A percentile compares a stretch with the other conserved stretches of the same genome.
Evolutionary conservation across 1,140 invertebrate species (phyloP).

Genomic region (Saccostrea cuccullata): DNA sequence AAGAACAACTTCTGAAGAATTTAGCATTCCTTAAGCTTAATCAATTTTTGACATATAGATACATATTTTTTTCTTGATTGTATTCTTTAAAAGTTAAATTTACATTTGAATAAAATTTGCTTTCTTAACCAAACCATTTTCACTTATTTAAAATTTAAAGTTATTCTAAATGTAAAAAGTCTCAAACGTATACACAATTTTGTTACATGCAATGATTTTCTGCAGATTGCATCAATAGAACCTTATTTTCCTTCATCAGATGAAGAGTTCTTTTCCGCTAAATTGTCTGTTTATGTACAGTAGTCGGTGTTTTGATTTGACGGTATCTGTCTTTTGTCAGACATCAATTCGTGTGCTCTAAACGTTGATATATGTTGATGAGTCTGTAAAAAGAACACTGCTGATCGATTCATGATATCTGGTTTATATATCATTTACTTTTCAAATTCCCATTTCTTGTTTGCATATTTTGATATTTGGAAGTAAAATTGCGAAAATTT

Average conservation of each 20-base stretch:
- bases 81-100: no score
- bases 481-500: neutral
- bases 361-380: conserved; percentile 36
- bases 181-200: neutral
- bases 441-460: neutral
- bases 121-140: no score
- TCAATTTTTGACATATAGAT: no score
- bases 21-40: no score
- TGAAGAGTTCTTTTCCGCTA: conserved; percentile 27
- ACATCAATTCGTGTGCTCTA: conserved; percentile 19
- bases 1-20: no score
- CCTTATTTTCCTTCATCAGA: neutral
- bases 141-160: no score
- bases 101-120: no score
- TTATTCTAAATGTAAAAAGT: neutral
- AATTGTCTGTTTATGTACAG: conserved; percentile 31
- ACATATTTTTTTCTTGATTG: no score
- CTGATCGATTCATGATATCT: conserved; percentile 12
- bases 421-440: neutral
- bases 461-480: neutral
- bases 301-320: conserved; percentile 28
- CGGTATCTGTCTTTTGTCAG: conserved; percentile 32
- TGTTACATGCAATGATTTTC: neutral
- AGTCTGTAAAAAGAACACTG: neutral
- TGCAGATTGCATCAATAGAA: neutral